Evolutionary conservation across 1,140 invertebrate species (phyloP), one percentile per base, ranked within the genome.

Genomic region (Armadillidium nasatum): DNA sequence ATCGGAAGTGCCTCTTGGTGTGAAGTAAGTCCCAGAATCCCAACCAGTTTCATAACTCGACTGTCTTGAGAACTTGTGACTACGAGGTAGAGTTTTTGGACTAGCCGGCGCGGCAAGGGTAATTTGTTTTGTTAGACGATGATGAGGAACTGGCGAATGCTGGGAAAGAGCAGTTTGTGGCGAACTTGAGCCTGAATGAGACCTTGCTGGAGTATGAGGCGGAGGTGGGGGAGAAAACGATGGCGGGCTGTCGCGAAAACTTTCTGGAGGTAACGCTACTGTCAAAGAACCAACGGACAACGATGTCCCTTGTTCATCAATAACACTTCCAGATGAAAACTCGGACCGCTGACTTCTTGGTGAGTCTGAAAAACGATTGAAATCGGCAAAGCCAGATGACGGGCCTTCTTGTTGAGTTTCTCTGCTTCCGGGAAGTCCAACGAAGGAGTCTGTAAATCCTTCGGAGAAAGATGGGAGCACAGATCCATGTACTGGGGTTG

Each of bases 331-430:
- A 9, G 79, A 74, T 4, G 73, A 81, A 68, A 81, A 74, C 44
- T 81, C 79, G 19, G 79, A 81, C 46, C 79, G 73, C 68, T 81
- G 79, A 68, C 79, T 81, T 66, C 77, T 78, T 22, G 79, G 79
- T 23, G 77, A 78, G 43, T 81, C 78, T n/a, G 75, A 67, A 46
- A 81, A 81, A 10, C 75, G 69, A 33, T 74, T 76, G 71, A 81
- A 81, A 45, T 81, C 79, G n/a, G 79, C 79, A 78, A 81, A 81
- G 43, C 77, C 77, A 21, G 76, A 75, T 46, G 78, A 74, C 6
- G 79, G 73, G 66, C 76, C 66, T 21, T 74, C 73, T 23, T 60
- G 66, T 19, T 74, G 73, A n/a, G n/a, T n/a, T n/a, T 74, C 23
- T 44, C 46, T 50, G 46, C 46, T 50, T 50, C 9, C 9, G 46